Conservation (phyloP, 2,113 vertebrate species). For the Tretioscincus oriximinensis region DNA sequence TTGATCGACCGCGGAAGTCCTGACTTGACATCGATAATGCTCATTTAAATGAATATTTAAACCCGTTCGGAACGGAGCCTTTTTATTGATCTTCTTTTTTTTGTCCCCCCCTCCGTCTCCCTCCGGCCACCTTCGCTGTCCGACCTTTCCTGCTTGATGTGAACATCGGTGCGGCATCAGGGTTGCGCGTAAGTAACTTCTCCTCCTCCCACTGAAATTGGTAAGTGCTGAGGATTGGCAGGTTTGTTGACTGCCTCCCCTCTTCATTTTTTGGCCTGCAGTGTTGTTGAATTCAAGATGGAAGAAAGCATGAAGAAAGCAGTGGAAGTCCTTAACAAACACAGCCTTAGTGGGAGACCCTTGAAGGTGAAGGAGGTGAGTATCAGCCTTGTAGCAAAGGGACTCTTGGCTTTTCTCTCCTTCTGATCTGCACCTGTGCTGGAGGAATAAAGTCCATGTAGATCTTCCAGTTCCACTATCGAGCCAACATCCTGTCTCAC, state of each 20-base stretch:
- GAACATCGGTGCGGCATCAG: constrained; percentile 68
- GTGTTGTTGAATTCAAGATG: constrained; percentile 97
- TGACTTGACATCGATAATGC: background rate
- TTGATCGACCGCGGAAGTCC: constrained; percentile 44
- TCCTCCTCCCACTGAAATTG: background rate
- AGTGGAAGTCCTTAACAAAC: constrained; percentile 95
- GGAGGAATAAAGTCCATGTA: too few species aligned
- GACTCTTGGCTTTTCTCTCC: background rate
- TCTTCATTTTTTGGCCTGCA: constrained; percentile 54
- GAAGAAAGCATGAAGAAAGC: constrained; percentile 98
- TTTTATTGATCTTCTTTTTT: constrained; percentile 59
- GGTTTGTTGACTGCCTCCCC: constrained; percentile 11
- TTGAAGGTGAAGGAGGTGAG: constrained; percentile 95
- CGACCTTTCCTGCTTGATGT: constrained; percentile 43
- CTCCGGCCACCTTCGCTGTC: background rate
- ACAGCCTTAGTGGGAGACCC: constrained; percentile 91
- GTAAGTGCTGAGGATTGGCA: background rate
- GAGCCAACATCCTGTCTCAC: too few species aligned
- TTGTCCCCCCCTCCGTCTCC: constrained; percentile 52
- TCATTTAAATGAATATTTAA: constrained; percentile 50
- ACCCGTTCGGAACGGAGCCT: constrained; percentile 33
- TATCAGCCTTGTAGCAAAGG: background rate
- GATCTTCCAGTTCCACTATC: too few species aligned
- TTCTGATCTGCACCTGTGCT: background rate
- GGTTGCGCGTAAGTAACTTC: constrained; percentile 94